Conservation (phyloP, 2,888 invertebrate species). For the Dichetophora obliterata region DNA sequence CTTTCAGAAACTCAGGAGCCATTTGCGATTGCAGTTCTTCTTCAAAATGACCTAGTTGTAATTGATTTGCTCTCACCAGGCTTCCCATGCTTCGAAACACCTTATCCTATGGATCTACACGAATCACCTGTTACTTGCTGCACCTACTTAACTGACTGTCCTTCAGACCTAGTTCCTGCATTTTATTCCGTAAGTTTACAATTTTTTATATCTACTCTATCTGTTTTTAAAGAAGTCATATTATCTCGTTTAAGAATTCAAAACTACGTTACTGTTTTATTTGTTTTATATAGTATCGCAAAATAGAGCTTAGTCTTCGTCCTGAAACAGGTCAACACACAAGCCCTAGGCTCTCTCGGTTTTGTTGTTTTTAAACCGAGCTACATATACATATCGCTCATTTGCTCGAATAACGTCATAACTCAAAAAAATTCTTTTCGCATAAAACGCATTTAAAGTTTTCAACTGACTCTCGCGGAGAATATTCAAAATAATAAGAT, state of each 20-base stretch:
- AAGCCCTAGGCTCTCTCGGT: too few species aligned
- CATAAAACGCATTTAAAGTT: too few species aligned
- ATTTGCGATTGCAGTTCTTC: slow-evolving; percentile 95
- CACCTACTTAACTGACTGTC: slow-evolving; percentile 97
- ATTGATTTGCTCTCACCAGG: slow-evolving; percentile 95
- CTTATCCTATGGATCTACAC: slow-evolving; percentile 99
- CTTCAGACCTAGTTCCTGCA: slow-evolving; percentile 96
- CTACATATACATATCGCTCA: too few species aligned
- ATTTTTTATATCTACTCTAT: neutral
- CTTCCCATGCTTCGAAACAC: slow-evolving; percentile 99
- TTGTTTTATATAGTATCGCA: neutral
- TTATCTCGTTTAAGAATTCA: too few species aligned
- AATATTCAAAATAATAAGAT: too few species aligned
- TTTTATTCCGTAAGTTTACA: slow-evolving; percentile 83
- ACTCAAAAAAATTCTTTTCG: too few species aligned
- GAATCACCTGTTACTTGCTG: slow-evolving; percentile 98
- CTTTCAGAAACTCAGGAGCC: slow-evolving; percentile 95
- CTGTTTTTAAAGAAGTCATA: neutral
- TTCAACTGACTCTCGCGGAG: too few species aligned
- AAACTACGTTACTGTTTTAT: neutral
- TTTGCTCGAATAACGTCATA: too few species aligned
- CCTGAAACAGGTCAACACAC: too few species aligned
- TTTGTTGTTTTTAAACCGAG: too few species aligned
- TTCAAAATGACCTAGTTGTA: slow-evolving; percentile 97
- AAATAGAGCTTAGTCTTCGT: too few species aligned